Percentiles rank a stretch among this genome's conserved stretches.
Conservation (phyloP, 2,797 vertebrate genomes). For the Falco concolor region DNA sequence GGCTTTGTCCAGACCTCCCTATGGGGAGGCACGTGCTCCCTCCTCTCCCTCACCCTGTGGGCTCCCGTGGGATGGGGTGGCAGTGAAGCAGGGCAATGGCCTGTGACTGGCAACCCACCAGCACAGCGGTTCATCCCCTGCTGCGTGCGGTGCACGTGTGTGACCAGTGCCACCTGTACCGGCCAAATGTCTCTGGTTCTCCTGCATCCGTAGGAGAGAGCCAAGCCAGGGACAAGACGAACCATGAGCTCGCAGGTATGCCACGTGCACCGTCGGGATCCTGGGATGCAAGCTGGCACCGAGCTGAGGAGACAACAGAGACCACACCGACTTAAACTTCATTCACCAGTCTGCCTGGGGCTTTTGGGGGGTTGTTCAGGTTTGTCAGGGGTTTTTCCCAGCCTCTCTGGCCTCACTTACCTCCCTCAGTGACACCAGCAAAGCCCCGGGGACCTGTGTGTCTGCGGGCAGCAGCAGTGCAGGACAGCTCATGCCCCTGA, state of each 20-base stretch:
- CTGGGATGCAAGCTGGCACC: not conserved
- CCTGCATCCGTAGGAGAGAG: not conserved
- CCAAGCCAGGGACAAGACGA: fast-evolving
- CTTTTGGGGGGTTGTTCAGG: not conserved
- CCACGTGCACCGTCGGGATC: fast-evolving
- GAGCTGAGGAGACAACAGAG: not conserved
- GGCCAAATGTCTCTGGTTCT: not conserved
- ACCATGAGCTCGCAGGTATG: not conserved
- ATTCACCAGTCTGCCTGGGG: not conserved
- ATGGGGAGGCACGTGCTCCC: fast-evolving
- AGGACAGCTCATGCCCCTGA: fast-evolving
- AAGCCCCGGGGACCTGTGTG: not conserved
- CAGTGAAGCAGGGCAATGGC: not conserved
- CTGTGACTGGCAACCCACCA: fast-evolving
- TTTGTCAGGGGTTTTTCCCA: not conserved
- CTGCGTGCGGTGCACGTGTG: fast-evolving
- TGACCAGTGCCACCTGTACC: fast-evolving
- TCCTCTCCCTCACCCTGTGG: fast-evolving
- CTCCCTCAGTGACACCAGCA: not conserved
- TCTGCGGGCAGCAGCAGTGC: not conserved
- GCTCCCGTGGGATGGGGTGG: fast-evolving
- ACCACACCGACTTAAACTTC: fast-evolving
- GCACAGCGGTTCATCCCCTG: fast-evolving
- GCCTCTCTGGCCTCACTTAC: not conserved
- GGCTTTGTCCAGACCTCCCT: not conserved